These are phyloP conservation scores for Grapholita molesta DNA, from an alignment of 1,140 invertebrate species.

Conservation along the genomic window DNA sequence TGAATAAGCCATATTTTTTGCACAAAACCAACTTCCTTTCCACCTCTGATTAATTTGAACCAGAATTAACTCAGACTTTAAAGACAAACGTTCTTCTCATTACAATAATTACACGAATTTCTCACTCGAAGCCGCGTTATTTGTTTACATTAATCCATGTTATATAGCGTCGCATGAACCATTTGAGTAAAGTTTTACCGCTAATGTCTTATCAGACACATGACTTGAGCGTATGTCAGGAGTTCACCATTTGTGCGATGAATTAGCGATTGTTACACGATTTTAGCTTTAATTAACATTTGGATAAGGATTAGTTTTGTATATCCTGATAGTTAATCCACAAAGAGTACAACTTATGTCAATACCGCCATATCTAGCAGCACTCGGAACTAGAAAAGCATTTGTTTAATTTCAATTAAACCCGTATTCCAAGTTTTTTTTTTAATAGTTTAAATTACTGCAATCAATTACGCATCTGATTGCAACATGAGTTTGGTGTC, in stretches of 20 bases:
- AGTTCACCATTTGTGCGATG: background rate
- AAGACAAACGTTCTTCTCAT: slow-evolving; percentile 13
- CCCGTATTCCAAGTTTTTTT: no score
- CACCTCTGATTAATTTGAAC: slow-evolving; percentile 8
- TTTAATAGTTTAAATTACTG: no score
- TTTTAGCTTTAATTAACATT: no score
- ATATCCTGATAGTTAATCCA: no score
- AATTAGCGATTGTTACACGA: background rate
- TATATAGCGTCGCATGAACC: slow-evolving; percentile 4
- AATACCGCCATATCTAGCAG: no score
- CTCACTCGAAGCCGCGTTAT: slow-evolving; percentile 1
- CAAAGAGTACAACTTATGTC: no score
- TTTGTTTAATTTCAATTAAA: no score
- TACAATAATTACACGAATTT: slow-evolving; percentile 15
- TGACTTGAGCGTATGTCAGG: background rate
- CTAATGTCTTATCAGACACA: background rate
- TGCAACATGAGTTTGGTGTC: no score
- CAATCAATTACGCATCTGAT: no score
- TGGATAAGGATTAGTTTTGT: no score
- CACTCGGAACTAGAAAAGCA: no score
- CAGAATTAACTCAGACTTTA: background rate
- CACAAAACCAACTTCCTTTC: background rate
- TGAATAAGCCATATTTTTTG: background rate
- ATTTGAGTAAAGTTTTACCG: background rate
- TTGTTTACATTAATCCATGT: background rate